These are phyloP conservation scores for Poecilia picta DNA, from an alignment of 2,797 vertebrate genomes.

Conservation along the genomic window DNA sequence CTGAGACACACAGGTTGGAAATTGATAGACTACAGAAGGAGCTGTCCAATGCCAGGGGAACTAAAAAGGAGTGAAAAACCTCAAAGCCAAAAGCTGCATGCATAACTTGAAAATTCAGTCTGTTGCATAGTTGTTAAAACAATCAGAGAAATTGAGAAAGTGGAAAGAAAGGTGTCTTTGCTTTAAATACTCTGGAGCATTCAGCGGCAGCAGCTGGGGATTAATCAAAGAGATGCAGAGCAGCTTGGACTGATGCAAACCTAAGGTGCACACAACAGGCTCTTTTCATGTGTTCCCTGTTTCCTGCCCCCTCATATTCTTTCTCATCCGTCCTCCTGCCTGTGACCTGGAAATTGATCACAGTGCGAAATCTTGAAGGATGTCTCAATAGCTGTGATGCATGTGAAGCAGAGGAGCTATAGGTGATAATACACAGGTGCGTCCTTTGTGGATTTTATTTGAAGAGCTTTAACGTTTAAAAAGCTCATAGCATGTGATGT, in stretches of 20 bases:
- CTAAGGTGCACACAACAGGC: constrained; percentile 7
- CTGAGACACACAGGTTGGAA: constrained; percentile 3
- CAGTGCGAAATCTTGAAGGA: constrained; percentile 9
- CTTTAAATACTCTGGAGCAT: constrained; percentile 31
- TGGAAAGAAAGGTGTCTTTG: constrained; percentile 7
- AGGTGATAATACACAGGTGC: constrained; percentile 4
- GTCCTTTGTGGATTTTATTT: constrained; percentile 8
- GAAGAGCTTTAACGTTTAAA: background rate
- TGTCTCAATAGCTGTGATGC: constrained; percentile 7
- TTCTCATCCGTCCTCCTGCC: constrained; percentile 10
- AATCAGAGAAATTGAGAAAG: constrained; percentile 17
- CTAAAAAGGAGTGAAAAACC: constrained; percentile 1
- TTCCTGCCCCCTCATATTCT: constrained; percentile 10
- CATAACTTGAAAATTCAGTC: background rate
- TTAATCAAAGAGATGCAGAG: constrained; percentile 32
- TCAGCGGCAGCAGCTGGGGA: constrained; percentile 29
- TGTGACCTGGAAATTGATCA: constrained; percentile 21
- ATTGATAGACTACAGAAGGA: constrained; percentile 10
- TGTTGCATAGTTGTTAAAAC: background rate
- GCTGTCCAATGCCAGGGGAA: constrained; percentile 2
- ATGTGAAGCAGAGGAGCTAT: constrained; percentile 8
- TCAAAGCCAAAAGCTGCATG: constrained; percentile 8
- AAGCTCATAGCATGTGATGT: background rate
- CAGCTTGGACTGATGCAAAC: constrained; percentile 22
- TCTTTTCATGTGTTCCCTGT: constrained; percentile 9